Base-by-base conservation (phyloP, 2,797 vertebrate genomes). In the Threskiornis aethiopicus region DNA sequence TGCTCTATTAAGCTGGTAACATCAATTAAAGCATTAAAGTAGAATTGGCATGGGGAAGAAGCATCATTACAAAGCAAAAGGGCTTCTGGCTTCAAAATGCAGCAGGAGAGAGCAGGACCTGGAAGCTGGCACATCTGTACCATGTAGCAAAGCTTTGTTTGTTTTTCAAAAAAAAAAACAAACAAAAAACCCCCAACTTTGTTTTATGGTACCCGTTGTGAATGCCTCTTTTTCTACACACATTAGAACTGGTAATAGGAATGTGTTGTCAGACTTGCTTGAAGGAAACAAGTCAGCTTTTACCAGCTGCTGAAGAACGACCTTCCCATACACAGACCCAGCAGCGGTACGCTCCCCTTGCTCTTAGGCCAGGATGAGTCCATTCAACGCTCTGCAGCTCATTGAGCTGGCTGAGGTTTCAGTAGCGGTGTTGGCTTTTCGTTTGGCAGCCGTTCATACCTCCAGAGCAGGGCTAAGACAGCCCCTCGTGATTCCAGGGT, bases 21-120 rank as follows among this genome's bases (percentile, higher is more conserved):
- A 57, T 92, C 85, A 91, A 71, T 95, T 90, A 93, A 76, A 81
- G 71, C 77, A 75, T 88, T 88, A 33, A 82, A 66, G 73, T 49
- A 52, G 52, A 79, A 66, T 44, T 90, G 70, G 70, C 52, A 41
- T 3, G 1, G 55, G 62, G 71, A 73, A 39, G 42, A 24, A 55
- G n/a, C 54, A 15, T 51, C 82, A 9, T 84, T 87, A 66, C 47
- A 80, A 55, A 87, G 71, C 58, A 35, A 29, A 70, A 67, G 4
- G 5, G 8, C 47, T 89, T 79, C 37, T 57, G 72, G 29, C 81
- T 76, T 72, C 73, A 61, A 54, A 89, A 26, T 52, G 42, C 52
- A 39, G 62, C 70, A 51, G 76, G 59, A 51, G 42, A 62, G 52
- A 59, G 58, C 82, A 49, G 26, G 73, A 39, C 14, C 46, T 78